Evolutionary conservation across 53 echinoderm and acorn worm species (phyloP), one percentile per base, ranked within the genome.

Genomic region (Henricia sp.): DNA sequence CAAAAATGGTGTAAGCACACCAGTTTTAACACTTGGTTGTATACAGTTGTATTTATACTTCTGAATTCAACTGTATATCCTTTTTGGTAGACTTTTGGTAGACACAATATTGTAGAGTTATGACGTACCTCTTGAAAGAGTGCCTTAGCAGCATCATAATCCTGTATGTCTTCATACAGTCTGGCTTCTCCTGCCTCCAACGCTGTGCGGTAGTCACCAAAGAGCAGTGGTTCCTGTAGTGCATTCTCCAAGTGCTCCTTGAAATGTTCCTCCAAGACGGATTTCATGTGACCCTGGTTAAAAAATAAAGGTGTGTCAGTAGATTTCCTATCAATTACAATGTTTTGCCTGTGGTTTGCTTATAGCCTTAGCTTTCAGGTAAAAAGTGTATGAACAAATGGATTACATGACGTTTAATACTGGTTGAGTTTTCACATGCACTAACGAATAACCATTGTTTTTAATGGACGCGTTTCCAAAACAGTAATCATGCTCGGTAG

Each of bases 51-150:
- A n/a, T n/a, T n/a, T n/a, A n/a, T n/a, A n/a, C n/a, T n/a, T n/a
- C n/a, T n/a, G n/a, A n/a, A n/a, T n/a, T n/a, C n/a, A n/a, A n/a
- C n/a, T n/a, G n/a, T n/a, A n/a, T n/a, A n/a, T n/a, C n/a, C n/a
- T n/a, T n/a, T n/a, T n/a, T n/a, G n/a, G n/a, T n/a, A n/a, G n/a
- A n/a, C n/a, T n/a, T n/a, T n/a, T n/a, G n/a, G n/a, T n/a, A n/a
- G n/a, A n/a, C n/a, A n/a, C n/a, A n/a, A n/a, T n/a, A n/a, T n/a
- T n/a, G n/a, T n/a, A n/a, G n/a, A n/a, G n/a, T n/a, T n/a, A n/a
- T n/a, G n/a, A n/a, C 6, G 0, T 80, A 99, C 99, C 92, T 99
- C 99, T 87, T 99, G 99, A 40, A 99, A 99, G 50, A 99, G 87
- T 14, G 99, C 99, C 85, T 99, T 99, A 12, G 94, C 86, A 37